Percentiles rank a stretch among this genome's conserved stretches.
phyloP scores from a whole-genome alignment of 1,140 invertebrate genomes.

The Drosophila miranda region DNA sequence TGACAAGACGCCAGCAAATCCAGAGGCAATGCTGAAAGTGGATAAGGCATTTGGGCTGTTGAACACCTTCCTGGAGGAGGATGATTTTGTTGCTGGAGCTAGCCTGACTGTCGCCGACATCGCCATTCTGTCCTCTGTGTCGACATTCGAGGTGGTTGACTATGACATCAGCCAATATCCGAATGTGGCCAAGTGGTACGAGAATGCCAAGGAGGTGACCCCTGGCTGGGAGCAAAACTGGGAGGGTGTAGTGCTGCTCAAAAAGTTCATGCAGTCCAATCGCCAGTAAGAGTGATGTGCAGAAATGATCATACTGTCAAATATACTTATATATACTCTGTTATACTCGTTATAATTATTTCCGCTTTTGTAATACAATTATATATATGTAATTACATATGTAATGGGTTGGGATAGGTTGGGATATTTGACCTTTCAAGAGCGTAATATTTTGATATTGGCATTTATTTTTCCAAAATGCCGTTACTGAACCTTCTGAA shows the following conservation, averaged over 20 bases:
- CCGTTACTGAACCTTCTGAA: too few relatives aligned
- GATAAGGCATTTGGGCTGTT: constrained; percentile 85
- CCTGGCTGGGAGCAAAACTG: constrained; percentile 83
- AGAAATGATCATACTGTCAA: neutral
- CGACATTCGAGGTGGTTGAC: constrained; percentile 86
- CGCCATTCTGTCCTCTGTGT: constrained; percentile 85
- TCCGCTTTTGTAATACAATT: too few relatives aligned
- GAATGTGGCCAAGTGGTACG: constrained; percentile 88
- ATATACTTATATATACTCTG: too few relatives aligned
- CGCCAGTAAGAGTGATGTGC: constrained; percentile 14
- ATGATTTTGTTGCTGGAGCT: constrained; percentile 86
- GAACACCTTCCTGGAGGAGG: constrained; percentile 86
- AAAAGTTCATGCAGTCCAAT: constrained; percentile 23
- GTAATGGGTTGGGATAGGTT: too few relatives aligned
- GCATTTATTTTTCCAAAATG: too few relatives aligned
- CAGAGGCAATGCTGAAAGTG: constrained; percentile 85
- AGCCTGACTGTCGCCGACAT: constrained; percentile 90
- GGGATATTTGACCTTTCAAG: too few relatives aligned
- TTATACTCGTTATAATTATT: too few relatives aligned
- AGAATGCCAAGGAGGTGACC: constrained; percentile 86
- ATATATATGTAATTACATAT: too few relatives aligned
- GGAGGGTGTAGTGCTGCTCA: constrained; percentile 49
- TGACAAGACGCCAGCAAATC: constrained; percentile 84
- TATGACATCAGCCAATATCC: constrained; percentile 86
- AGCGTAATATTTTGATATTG: too few relatives aligned